Conservation (phyloP, 1,140 invertebrate species). For the Psilanteris sp. region DNA sequence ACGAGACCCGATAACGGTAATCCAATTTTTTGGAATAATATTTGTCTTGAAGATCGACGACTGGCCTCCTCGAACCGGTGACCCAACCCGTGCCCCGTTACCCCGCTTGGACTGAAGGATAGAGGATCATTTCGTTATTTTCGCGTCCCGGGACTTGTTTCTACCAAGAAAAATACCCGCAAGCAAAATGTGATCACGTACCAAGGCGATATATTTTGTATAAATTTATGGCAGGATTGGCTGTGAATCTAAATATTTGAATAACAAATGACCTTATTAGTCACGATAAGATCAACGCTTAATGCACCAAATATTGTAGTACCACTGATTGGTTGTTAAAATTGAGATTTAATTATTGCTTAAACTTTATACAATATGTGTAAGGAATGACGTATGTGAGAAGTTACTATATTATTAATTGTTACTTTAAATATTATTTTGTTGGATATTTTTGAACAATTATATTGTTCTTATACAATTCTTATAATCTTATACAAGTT, state of each 20-base stretch:
- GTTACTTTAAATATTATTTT: too few relatives aligned
- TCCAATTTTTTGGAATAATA: conserved; percentile 80
- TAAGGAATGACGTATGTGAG: too few relatives aligned
- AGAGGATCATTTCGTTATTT: conserved; percentile 59
- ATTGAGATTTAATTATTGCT: too few relatives aligned
- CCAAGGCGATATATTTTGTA: conserved; percentile 55
- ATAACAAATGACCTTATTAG: conserved; percentile 48
- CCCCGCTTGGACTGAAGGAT: conserved; percentile 7
- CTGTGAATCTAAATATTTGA: conserved; percentile 56
- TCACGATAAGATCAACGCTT: neutral
- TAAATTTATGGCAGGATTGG: conserved; percentile 56
- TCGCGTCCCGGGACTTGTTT: conserved; percentile 53
- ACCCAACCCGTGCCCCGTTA: conserved; percentile 17
- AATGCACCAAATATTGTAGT: conserved; percentile 17
- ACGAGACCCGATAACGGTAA: conserved; percentile 75
- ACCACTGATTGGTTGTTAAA: too few relatives aligned
- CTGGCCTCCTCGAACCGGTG: conserved; percentile 51
- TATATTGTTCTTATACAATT: too few relatives aligned
- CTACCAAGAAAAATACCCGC: conserved; percentile 54
- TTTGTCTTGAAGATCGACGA: conserved; percentile 77
- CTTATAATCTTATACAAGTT: too few relatives aligned
- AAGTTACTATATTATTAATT: too few relatives aligned
- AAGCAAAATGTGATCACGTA: conserved; percentile 53
- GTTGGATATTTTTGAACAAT: too few relatives aligned
- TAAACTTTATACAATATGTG: too few relatives aligned